Evolutionary conservation across 2,797 vertebrate species (phyloP), one percentile per base, ranked within the genome.

Genomic region (Discoglossus pictus): DNA sequence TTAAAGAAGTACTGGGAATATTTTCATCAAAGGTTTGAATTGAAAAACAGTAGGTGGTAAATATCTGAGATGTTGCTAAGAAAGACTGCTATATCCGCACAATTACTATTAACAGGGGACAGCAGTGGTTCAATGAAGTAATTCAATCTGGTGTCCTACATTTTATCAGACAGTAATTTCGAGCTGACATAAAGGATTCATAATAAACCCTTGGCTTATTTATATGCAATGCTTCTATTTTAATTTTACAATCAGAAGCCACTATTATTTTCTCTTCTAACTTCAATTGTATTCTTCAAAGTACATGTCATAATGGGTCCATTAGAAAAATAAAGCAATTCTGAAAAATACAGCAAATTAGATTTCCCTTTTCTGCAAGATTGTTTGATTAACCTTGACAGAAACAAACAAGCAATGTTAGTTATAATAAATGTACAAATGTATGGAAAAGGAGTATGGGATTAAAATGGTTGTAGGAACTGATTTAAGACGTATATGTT

Each of bases 1-100:
- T 87, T 88, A 88, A 86, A 88, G 86, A 90, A 88, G 84, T 84
- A 82, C 83, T 86, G 89, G 87, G 88, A 89, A 91, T 90, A 90
- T 87, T 90, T 89, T 89, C 86, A 90, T 89, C 88, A 92, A 89
- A 91, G 86, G 87, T 89, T 85, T 90, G 89, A 91, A 91, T 89
- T 90, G 88, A 90, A 91, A 91, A 91, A 81, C 89, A 88, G 88
- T 84, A 76, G 88, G 90, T 85, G 90, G 89, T 88, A 90, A 90
- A 90, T 89, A 89, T 89, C 87, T 82, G 83, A 86, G 87, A 88
- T 85, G 82, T 80, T 86, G 79, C 83, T 76, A 68, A 86, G 84
- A 87, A 87, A 87, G 85, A 82, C 85, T 62, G 72, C 83, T 79
- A 63, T 85, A 84, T 87, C 83, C 72, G 68, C 72, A 83, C 88